A percentile compares a stretch with the other conserved stretches of the same genome.
These are phyloP conservation scores for Hyperoplus lanceolatus DNA, from an alignment of 2,797 vertebrate species.

Conservation along the genomic window DNA sequence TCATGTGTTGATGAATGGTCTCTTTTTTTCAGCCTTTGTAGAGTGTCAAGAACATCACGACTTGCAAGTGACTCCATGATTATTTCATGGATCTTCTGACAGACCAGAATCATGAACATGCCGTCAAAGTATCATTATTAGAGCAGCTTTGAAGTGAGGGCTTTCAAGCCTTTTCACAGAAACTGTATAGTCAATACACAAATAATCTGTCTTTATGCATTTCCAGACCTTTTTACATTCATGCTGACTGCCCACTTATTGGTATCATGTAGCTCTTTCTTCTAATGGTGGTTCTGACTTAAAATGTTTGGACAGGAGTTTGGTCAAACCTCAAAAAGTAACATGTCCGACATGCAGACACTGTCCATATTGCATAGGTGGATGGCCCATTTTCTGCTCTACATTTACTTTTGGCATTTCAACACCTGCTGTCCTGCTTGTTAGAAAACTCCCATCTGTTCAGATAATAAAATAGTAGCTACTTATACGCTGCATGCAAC, in stretches of 20 bases:
- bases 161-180: neutral
- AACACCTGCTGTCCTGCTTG: neutral
- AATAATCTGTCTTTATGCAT: neutral
- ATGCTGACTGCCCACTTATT: neutral
- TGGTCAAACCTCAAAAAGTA: neutral
- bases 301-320: neutral
- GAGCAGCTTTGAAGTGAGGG: neutral
- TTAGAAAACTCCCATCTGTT: constrained; percentile 14
- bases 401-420: neutral
- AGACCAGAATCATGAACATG: neutral
- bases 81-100: constrained; percentile 1
- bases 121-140: neutral
- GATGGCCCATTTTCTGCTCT: neutral
- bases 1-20: constrained; percentile 35
- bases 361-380: neutral
- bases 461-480: neutral
- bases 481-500: neutral
- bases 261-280: neutral
- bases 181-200: neutral
- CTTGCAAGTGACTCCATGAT: neutral
- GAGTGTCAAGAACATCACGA: neutral
- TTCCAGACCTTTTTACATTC: neutral
- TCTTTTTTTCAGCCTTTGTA: constrained; percentile 7
- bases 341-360: neutral
- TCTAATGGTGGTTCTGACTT: neutral